These are phyloP conservation scores for Pentalonia nigronervosa DNA, from an alignment of 1,140 invertebrate genomes.

Conservation along the genomic window DNA sequence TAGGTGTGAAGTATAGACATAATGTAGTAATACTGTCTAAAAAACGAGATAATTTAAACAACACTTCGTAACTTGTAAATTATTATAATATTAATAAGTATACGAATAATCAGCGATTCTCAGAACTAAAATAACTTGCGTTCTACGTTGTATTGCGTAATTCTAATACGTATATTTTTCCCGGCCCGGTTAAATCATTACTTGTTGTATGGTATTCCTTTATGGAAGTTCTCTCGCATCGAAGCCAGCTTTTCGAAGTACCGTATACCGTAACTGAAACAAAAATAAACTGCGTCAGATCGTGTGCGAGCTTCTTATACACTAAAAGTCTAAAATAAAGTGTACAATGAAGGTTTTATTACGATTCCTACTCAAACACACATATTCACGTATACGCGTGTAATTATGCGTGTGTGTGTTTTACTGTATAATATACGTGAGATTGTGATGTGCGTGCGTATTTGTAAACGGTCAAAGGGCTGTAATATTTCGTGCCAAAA, in stretches of 20 bases:
- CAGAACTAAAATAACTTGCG: neutral
- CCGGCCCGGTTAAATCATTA: neutral
- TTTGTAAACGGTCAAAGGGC: constrained; percentile 18
- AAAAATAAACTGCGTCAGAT: constrained; percentile 23
- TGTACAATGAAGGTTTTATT: constrained; percentile 30
- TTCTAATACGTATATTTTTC: neutral
- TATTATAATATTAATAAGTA: neutral
- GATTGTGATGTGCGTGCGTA: neutral
- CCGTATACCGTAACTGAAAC: constrained; percentile 49
- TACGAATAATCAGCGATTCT: neutral
- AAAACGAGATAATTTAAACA: neutral
- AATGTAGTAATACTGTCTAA: neutral
- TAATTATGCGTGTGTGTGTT: neutral
- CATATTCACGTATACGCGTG: neutral
- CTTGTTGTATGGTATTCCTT: constrained; percentile 32
- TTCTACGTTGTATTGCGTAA: neutral
- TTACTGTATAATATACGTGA: neutral
- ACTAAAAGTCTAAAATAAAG: constrained; percentile 42
- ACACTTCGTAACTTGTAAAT: neutral
- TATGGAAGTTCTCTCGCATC: constrained; percentile 43
- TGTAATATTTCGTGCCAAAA: constrained; percentile 10
- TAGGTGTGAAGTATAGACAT: neutral
- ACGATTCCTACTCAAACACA: constrained; percentile 23
- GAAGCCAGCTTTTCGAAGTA: constrained; percentile 51
- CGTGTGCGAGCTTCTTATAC: neutral